Base-by-base conservation (phyloP, 2,797 vertebrate genomes). In the Alosa sapidissima region DNA sequence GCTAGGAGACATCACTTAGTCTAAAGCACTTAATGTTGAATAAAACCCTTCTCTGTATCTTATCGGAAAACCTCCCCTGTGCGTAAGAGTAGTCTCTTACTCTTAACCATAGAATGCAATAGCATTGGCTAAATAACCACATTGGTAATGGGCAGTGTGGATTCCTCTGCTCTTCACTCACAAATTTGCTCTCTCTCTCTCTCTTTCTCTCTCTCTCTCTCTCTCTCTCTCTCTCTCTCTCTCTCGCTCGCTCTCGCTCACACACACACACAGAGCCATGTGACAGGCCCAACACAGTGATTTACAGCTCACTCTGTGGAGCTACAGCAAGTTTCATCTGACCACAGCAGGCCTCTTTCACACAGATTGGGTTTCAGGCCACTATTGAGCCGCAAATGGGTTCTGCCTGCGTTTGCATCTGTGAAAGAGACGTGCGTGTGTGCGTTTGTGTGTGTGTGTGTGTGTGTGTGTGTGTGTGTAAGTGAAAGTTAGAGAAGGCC, bases 321-420 rank as follows among this genome's bases (percentile, higher is more conserved):
- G 94, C 94, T 93, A 95, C 95, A 94, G 92, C 93, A 91, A 92
- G 94, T 93, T 94, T 94, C 90, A 72, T 94, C 89, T 93, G 93
- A 94, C 92, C 92, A 89, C 89, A 82, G 89, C 91, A 89, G 92
- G 92, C 92, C 91, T 93, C 91, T 92, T 89, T 90, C 89, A 87
- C 89, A 91, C 92, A 93, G 93, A 94, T 94, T 94, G 92, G 89
- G 93, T 95, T 95, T 95, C 92, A 87, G 87, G 86, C 89, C 88
- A 87, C 90, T 87, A 88, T 90, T 86, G 81, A 90, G 90, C 91
- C 89, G 87, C 87, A 90, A 92, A 89, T 89, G 89, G 87, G 91
- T 88, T 90, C 90, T 93, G 52, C n/a, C 84, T 81, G 52, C 81
- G 52, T 89, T 93, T 92, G 86, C 87, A 85, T 47, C n/a, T 90